Base-by-base conservation (phyloP, 2,113 vertebrate species). In the Sylvietta virens region DNA sequence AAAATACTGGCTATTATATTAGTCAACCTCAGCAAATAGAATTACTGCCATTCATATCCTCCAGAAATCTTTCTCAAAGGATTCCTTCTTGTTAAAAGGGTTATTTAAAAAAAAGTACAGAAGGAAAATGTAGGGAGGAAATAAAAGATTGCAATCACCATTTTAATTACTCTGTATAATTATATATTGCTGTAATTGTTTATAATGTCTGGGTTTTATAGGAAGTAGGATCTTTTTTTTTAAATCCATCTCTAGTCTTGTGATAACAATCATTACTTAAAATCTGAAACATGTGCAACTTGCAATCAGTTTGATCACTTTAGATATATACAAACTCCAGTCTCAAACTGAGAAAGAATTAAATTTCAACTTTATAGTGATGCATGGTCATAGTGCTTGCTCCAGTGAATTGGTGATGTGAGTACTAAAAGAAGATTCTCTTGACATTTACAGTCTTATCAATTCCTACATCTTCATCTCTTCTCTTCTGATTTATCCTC, bases 1-100 rank as follows among this genome's bases (percentile, higher is more conserved):
- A 74, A 96, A 95, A 92, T 73, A 67, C 7, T 83, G n/a, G 37
- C 47, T 81, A 53, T 96, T 82, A 64, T 92, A 92, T 93, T 91
- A 92, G 76, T 54, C 44, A 93, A 12, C 13, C 28, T 85, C 72
- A 71, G 24, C 28, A 67, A 88, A 94, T 21, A 84, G 54, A 94
- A 95, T 90, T 90, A 79, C 39, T 80, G 24, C 57, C 33, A 92
- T 71, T 93, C 61, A 84, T 83, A 73, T 33, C 42, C 40, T 86
- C 7, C 31, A 58, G n/a, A 93, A 86, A 81, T 72, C n/a, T 92
- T 78, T 58, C 35, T 39, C 71, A 62, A 80, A 76, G 22, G 21
- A 82, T 66, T 85, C 19, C 5, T 61, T 37, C 65, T 56, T 79
- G 61, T 50, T 64, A 60, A 56, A 80, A 88, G 4, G 2, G 6